Percentiles rank a stretch among this genome's conserved stretches.
phyloP scores from a whole-genome alignment of 2,888 invertebrate genomes.

The Margaritifera margaritifera region DNA sequence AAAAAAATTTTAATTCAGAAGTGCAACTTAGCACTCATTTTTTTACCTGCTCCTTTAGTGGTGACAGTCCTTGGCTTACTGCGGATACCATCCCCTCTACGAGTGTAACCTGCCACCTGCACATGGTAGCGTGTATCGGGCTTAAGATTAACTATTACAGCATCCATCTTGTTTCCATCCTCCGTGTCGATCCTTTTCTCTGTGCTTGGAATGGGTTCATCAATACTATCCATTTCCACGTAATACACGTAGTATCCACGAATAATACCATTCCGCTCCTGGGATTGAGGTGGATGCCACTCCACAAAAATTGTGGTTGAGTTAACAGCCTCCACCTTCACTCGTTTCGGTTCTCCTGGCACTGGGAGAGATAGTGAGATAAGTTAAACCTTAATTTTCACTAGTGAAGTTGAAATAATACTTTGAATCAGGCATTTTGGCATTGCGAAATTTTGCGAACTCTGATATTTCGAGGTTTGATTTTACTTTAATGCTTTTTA shows the following conservation, averaged over 20 bases:
- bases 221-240: slow-evolving; percentile 53
- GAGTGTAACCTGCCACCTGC: slow-evolving; percentile 95
- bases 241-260: slow-evolving; percentile 91
- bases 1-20: too few relatives aligned
- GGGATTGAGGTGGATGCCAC: slow-evolving; percentile 94
- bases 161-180: slow-evolving; percentile 82
- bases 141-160: slow-evolving; percentile 90
- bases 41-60: slow-evolving; percentile 77
- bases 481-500: neutral
- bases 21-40: neutral
- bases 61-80: slow-evolving; percentile 88
- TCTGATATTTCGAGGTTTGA: too few relatives aligned
- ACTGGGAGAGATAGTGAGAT: slow-evolving; percentile 78
- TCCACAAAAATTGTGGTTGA: slow-evolving; percentile 95
- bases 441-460: too few relatives aligned
- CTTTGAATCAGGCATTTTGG: too few relatives aligned
- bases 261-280: slow-evolving; percentile 95
- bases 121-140: slow-evolving; percentile 92
- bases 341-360: slow-evolving; percentile 96
- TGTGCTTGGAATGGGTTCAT: slow-evolving; percentile 41
- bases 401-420: neutral
- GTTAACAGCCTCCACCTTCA: slow-evolving; percentile 90
- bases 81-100: slow-evolving; percentile 96
- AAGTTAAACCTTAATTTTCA: slow-evolving; percentile 1
- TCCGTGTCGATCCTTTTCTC: slow-evolving; percentile 84